Base-by-base conservation (phyloP, 2,797 vertebrate genomes). In the Lagorchestes hirsutus region DNA sequence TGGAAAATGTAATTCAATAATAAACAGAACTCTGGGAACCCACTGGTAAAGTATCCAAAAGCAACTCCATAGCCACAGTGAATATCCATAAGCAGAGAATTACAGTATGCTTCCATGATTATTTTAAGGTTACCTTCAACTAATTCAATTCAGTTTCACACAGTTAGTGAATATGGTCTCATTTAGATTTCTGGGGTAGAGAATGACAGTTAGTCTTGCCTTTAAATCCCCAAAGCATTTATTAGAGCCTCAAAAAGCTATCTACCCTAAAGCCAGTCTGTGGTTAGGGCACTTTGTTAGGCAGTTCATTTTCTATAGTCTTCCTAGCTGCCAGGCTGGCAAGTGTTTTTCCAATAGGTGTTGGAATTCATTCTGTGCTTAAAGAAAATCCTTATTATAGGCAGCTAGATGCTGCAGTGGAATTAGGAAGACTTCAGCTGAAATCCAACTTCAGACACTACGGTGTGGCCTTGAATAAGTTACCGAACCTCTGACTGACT, bases 81-180 rank as follows among this genome's bases (percentile, higher is more conserved):
- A 52, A 93, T 24, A 93, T 96, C 58, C 0, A 91, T 13, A 46
- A 46, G 90, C 6, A 87, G 93, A 67, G 55, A 94, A 92, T 74
- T 90, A 13, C 40, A 52, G 29, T 29, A 82, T 12, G 40, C 90
- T 94, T 91, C 93, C 96, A 95, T 58, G 40, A 93, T 97, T 95
- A 74, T 55, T 8, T 54, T 14, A 58, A 62, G 1, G 1, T 91
- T 90, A 92, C 1, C 57, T 96, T 55, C 55, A 74, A 74, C 40
- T 74, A 40, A 22, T 40, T 74, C 34, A n/a, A 67, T 67, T 67
- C 34, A 40, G 1, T 40, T 74, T 74, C n/a, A 74, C 67, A 18
- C 40, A n/a, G n/a, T 22, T 67, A 67, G 14, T 67, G 62, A n/a
- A 34, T 67, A n/a, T n/a, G 13, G 13, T 67, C 34, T 67, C 62